Evolutionary conservation across 2,888 invertebrate genomes (phyloP).

Genomic region (Drosophila acutilabella): DNA sequence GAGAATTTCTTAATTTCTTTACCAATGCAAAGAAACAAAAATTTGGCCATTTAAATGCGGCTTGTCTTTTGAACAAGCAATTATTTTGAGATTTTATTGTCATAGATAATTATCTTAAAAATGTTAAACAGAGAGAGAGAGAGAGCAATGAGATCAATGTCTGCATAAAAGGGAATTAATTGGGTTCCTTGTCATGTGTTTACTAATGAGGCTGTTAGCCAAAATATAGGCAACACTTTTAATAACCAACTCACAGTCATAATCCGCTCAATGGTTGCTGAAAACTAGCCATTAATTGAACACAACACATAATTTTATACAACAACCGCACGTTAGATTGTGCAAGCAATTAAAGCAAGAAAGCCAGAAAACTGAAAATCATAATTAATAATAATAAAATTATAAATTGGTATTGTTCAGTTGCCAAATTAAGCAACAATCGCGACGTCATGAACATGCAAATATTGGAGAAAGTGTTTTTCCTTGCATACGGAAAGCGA

Average conservation of each 20-base stretch:
- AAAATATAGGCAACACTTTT: slow-evolving; percentile 49
- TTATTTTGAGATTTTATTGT: background rate
- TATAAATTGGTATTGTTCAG: slow-evolving; percentile 25
- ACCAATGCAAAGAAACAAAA: background rate
- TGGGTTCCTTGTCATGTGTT: background rate
- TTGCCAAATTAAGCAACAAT: slow-evolving; percentile 38
- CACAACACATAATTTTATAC: slow-evolving; percentile 63
- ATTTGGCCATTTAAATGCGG: background rate
- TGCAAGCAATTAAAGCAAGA: slow-evolving; percentile 43
- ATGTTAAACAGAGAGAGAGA: background rate
- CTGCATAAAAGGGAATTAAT: background rate
- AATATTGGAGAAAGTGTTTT: slow-evolving; percentile 75
- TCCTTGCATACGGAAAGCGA: slow-evolving; percentile 67
- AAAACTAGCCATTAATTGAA: slow-evolving; percentile 51
- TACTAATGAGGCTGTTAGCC: background rate
- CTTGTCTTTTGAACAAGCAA: background rate
- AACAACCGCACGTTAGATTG: slow-evolving; percentile 36
- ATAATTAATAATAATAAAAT: slow-evolving; percentile 56
- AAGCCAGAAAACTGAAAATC: slow-evolving; percentile 17
- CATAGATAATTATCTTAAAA: background rate
- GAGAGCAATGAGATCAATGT: background rate
- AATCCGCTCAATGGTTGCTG: slow-evolving; percentile 30
- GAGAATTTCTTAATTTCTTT: slow-evolving; percentile 17
- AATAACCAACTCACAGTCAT: slow-evolving; percentile 23
- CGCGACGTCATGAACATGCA: slow-evolving; percentile 31